Evolutionary conservation across 2,113 vertebrate species (phyloP).

Genomic region (Podarcis muralis): DNA sequence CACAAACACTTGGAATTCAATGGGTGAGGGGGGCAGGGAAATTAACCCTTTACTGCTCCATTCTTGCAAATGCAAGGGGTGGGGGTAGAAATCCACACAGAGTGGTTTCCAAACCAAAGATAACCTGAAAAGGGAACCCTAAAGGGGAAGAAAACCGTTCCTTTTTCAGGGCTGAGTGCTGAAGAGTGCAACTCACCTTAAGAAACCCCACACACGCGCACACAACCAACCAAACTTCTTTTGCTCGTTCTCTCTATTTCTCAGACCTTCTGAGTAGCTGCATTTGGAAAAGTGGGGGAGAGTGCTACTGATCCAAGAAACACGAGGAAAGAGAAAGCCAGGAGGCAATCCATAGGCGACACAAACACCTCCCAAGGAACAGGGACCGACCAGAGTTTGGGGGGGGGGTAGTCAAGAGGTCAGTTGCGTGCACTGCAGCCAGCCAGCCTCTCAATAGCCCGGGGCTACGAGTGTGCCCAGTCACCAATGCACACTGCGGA

Average conservation of each 20-base stretch:
- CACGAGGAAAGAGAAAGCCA: too few species aligned
- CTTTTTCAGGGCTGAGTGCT: not conserved
- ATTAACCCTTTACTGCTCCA: too few species aligned
- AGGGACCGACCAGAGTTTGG: not conserved
- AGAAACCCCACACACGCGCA: not conserved
- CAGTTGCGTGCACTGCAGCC: not conserved
- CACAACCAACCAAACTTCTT: not conserved
- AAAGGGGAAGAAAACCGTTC: not conserved
- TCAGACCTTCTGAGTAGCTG: not conserved
- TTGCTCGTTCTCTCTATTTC: not conserved
- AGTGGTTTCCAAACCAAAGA: not conserved
- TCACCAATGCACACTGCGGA: not conserved
- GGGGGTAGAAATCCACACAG: not conserved
- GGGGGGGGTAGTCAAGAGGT: not conserved
- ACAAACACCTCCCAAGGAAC: not conserved
- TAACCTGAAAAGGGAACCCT: not conserved
- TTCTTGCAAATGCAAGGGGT: not conserved
- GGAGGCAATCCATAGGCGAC: not conserved
- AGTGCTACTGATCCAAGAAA: not conserved
- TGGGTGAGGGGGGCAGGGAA: too few species aligned
- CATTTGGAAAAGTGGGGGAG: not conserved
- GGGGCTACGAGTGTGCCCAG: not conserved
- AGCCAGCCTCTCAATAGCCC: not conserved
- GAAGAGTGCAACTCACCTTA: not conserved
- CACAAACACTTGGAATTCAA: not conserved